phyloP scores from a whole-genome alignment of 2,113 vertebrate genomes.

The Haemorhous mexicanus region DNA sequence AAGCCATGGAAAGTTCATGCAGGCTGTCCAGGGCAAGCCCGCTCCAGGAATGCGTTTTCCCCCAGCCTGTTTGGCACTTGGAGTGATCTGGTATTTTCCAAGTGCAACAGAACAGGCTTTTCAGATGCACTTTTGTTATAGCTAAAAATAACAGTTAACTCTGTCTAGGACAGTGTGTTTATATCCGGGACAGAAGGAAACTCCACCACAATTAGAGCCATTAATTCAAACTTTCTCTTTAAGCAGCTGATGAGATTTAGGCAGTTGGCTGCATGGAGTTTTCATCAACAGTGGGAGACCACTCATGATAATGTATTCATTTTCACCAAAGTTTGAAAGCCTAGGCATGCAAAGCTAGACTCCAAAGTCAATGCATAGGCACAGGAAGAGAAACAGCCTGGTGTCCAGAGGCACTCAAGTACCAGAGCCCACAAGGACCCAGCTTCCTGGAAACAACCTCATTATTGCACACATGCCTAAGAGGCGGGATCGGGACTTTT shows the following conservation, averaged over 20 bases:
- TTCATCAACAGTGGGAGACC: not conserved
- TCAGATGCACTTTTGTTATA: slow-evolving; percentile 18
- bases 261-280: not conserved
- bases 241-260: not conserved
- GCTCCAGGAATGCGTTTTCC: not conserved
- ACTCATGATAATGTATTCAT: rapidly evolving
- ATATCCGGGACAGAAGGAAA: not conserved
- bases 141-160: slow-evolving; percentile 42
- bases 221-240: not conserved
- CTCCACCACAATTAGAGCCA: not conserved
- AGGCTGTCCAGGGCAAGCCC: not conserved
- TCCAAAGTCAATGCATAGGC: not conserved
- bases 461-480: not conserved
- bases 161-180: not conserved
- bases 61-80: not conserved
- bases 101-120: not conserved
- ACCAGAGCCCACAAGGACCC: rapidly evolving
- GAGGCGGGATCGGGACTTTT: not conserved
- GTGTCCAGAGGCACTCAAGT: not conserved
- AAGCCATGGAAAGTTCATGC: not conserved
- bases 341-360: not conserved
- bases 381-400: not conserved
- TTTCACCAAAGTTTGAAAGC: not conserved
- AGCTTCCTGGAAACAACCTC: not conserved
- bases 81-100: slow-evolving; percentile 1